A percentile compares a stretch with the other conserved stretches of the same genome.
phyloP scores from a whole-genome alignment of 2,113 vertebrate species.

The Elephantulus edwardii region DNA sequence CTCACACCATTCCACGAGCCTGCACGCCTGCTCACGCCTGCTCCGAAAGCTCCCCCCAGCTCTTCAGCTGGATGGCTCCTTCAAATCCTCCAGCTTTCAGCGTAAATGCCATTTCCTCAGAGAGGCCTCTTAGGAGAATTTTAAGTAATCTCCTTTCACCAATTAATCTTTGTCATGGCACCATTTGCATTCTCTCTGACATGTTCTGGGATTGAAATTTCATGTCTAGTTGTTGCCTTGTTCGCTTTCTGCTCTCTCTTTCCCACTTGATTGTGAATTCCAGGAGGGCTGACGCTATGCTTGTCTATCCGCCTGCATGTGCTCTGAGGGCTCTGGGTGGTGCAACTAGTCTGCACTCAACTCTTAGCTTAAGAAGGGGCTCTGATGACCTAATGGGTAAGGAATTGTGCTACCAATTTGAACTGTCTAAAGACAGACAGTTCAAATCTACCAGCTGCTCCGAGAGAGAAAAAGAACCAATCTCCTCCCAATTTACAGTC shows the following conservation, averaged over 20 bases:
- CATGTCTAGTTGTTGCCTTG: background rate
- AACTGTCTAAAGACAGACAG: too few species aligned
- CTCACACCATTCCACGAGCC: background rate
- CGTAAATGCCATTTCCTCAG: constrained; percentile 30
- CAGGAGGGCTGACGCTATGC: background rate
- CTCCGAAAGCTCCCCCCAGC: background rate
- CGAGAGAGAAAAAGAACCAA: too few species aligned
- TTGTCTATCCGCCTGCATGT: background rate
- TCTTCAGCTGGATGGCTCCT: background rate
- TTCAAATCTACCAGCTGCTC: too few species aligned
- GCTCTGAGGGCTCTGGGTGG: too few species aligned
- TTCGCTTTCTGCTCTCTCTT: background rate
- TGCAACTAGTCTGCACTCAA: too few species aligned
- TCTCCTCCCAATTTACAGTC: too few species aligned
- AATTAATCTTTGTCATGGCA: constrained; percentile 15
- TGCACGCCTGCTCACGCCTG: background rate
- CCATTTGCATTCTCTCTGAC: background rate
- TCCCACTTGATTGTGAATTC: background rate
- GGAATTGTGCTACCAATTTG: too few species aligned
- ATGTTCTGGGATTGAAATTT: background rate
- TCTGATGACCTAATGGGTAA: too few species aligned
- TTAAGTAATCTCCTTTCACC: constrained; percentile 20
- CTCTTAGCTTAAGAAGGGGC: too few species aligned
- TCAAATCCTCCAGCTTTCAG: constrained; percentile 14
- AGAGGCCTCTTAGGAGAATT: constrained; percentile 45